phyloP scores from a whole-genome alignment of 2,113 vertebrate species.

The Microtus ochrogaster region DNA sequence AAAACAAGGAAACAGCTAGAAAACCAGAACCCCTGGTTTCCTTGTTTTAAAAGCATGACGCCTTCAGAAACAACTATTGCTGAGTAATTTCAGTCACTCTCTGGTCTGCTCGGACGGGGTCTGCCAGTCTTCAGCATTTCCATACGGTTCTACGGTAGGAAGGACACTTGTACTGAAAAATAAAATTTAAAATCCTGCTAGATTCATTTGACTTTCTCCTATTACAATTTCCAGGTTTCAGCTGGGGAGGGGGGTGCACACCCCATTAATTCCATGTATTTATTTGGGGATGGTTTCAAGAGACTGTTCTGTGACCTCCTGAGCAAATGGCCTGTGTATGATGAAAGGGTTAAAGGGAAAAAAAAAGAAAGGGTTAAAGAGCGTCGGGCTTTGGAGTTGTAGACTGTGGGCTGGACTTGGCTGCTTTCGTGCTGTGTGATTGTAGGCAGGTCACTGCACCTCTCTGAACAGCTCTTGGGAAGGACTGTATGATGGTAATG shows the following conservation, averaged over 20 bases:
- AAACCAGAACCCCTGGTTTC: not conserved
- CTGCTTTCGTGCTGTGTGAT: not conserved
- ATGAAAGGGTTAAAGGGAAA: not conserved
- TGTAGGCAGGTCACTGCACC: not conserved
- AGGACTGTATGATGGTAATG: not conserved
- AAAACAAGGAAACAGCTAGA: slow-evolving; percentile 49
- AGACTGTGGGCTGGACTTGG: not conserved
- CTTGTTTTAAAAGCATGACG: no score
- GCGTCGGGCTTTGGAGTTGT: not conserved
- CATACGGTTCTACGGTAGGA: no score
- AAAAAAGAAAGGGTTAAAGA: not conserved
- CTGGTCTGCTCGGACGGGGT: no score
- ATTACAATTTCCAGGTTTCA: no score
- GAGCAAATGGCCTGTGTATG: not conserved
- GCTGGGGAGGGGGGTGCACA: no score
- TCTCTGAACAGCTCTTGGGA: not conserved
- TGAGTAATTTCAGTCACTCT: no score
- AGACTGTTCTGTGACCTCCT: not conserved
- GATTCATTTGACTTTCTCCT: no score
- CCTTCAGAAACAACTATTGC: no score
- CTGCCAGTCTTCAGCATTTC: no score
- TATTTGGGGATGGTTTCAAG: not conserved
- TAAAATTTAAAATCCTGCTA: no score
- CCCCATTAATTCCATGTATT: no score
- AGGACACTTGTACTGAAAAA: no score